Evolutionary conservation across 2,888 invertebrate genomes (phyloP).

Genomic region (Temnothorax unifasciatus): DNA sequence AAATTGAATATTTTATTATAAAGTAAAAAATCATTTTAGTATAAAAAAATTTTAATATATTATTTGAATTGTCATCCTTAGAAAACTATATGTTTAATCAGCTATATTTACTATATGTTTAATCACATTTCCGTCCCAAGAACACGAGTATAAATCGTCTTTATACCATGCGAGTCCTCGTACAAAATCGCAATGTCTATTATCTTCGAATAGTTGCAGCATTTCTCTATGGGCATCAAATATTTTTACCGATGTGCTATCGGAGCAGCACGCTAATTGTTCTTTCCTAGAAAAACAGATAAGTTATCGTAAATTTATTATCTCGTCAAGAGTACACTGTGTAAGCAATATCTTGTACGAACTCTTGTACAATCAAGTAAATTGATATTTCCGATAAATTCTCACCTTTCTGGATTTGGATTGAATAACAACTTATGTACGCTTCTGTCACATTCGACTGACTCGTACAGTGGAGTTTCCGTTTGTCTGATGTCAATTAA

Average conservation of each 20-base stretch:
- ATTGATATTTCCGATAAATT: conserved; percentile 19
- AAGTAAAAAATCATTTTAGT: conserved; percentile 22
- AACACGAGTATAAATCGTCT: conserved; percentile 87
- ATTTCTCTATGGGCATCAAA: conserved; percentile 84
- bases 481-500: conserved; percentile 87
- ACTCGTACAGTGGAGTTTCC: conserved; percentile 80
- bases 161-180: conserved; percentile 88
- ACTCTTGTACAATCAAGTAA: conserved; percentile 4
- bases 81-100: conserved; percentile 1
- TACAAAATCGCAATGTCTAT: conserved; percentile 87
- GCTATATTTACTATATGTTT: conserved; percentile 59
- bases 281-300: conserved; percentile 77
- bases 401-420: conserved; percentile 76
- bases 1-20: conserved; percentile 34
- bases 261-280: conserved; percentile 87
- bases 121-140: conserved; percentile 87
- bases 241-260: conserved; percentile 86
- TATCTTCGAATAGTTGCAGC: conserved; percentile 85
- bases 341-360: not conserved
- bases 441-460: conserved; percentile 81
- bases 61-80: conserved; percentile 26
- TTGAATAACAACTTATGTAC: conserved; percentile 86
- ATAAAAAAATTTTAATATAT: not conserved
- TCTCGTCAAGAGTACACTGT: not conserved
- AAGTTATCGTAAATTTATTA: not conserved